phyloP scores from a whole-genome alignment of 2,888 invertebrate genomes.

The Andrena haemorrhoa region DNA sequence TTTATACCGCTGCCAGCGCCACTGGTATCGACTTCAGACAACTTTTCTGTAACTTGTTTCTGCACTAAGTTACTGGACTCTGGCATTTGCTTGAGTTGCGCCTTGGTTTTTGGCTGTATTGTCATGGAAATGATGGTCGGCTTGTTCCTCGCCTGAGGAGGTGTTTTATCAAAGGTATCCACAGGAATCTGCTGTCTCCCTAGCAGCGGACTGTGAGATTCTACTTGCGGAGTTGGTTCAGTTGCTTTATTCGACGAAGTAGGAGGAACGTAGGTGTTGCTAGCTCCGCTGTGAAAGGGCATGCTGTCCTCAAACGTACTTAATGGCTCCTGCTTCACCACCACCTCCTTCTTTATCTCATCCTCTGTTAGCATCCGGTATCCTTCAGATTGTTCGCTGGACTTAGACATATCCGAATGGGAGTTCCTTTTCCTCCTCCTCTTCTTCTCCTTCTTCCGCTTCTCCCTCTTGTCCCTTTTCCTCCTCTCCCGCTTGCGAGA shows the following conservation, averaged over 20 bases:
- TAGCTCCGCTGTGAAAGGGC: neutral
- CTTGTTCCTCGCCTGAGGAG: constrained; percentile 13
- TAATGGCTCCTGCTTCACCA: constrained; percentile 53
- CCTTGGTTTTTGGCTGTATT: constrained; percentile 73
- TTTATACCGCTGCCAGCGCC: neutral
- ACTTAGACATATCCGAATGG: constrained; percentile 14
- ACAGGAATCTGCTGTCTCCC: constrained; percentile 10
- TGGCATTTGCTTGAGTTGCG: constrained; percentile 78
- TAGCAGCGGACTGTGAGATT: neutral
- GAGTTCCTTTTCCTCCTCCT: constrained; percentile 34
- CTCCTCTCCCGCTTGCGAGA: constrained; percentile 69
- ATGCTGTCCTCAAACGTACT: neutral
- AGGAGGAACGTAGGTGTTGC: neutral
- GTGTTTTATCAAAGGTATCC: constrained; percentile 2
- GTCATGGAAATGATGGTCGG: constrained; percentile 2
- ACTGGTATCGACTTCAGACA: neutral
- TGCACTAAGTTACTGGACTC: constrained; percentile 51
- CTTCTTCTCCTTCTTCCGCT: constrained; percentile 63
- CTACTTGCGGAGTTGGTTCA: neutral
- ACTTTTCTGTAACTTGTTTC: constrained; percentile 3
- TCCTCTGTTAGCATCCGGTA: constrained; percentile 74
- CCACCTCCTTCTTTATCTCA: constrained; percentile 65
- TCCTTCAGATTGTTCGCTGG: constrained; percentile 11
- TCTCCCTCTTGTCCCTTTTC: constrained; percentile 68
- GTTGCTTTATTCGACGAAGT: neutral